Evolutionary conservation across 2,888 invertebrate genomes (phyloP).

Genomic region (Pammene aurita): DNA sequence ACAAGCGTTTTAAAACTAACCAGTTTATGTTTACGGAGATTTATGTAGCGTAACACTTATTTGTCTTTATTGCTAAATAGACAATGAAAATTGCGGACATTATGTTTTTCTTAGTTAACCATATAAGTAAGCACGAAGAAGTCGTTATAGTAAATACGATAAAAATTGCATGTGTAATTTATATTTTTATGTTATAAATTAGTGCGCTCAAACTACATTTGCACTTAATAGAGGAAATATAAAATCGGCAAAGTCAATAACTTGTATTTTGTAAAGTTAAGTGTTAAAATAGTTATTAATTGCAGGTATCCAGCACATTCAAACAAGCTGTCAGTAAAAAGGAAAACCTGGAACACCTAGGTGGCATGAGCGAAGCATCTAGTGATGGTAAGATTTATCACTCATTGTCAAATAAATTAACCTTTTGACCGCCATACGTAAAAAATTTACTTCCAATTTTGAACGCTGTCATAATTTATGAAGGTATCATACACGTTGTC

Average conservation of each 20-base stretch:
- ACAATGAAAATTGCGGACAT: background rate
- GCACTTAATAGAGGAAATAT: no score
- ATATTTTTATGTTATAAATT: no score
- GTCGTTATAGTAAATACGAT: no score
- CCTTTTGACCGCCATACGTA: no score
- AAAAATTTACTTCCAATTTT: no score
- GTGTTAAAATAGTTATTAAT: conserved; percentile 17
- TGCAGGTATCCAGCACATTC: conserved; percentile 92
- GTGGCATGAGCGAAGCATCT: conserved; percentile 96
- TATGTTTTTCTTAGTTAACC: background rate
- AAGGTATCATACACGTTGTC: no score
- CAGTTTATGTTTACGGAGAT: background rate
- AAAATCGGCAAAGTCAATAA: no score
- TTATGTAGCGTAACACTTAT: background rate
- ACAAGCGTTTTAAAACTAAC: background rate
- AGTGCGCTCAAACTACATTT: no score
- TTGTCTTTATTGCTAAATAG: background rate
- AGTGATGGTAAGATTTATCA: conserved; percentile 87
- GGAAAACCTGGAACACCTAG: conserved; percentile 95
- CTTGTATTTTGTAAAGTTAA: no score
- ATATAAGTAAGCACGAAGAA: no score
- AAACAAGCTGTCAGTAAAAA: conserved; percentile 96
- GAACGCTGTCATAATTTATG: no score
- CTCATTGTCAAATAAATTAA: background rate
- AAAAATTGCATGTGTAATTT: no score